Conservation (phyloP, 2,888 invertebrate genomes). For the Disparrhopalites patrizii region DNA sequence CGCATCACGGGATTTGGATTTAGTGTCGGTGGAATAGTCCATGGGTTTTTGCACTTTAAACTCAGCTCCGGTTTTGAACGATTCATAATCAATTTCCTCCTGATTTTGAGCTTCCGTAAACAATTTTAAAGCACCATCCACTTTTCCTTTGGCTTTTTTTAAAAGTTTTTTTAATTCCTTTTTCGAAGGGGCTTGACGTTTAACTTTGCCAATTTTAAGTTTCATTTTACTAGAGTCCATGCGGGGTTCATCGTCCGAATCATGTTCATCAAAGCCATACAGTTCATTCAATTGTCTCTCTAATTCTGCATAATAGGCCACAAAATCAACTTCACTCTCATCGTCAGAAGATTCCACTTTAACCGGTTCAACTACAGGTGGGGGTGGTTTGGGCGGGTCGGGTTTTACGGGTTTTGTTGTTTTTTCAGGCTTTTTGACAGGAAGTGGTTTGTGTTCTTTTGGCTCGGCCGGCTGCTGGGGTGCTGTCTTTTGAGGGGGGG, state of each 20-base stretch:
- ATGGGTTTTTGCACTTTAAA: neutral
- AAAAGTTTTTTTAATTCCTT: neutral
- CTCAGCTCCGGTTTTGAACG: neutral
- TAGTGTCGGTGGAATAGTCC: neutral
- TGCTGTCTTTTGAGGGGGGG: too few species aligned
- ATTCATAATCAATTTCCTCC: neutral
- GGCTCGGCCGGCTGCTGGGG: too few species aligned
- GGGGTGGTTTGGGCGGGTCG: slow-evolving; percentile 1
- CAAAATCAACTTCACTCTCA: slow-evolving; percentile 3
- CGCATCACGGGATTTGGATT: neutral
- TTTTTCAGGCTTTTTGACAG: neutral
- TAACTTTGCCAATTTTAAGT: neutral
- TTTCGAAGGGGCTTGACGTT: neutral
- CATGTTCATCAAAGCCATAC: slow-evolving; percentile 10
- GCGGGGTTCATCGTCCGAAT: neutral
- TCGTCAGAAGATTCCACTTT: neutral
- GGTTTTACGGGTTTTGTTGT: neutral
- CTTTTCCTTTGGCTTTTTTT: slow-evolving; percentile 7
- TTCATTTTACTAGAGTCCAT: neutral
- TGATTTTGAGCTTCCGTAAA: neutral
- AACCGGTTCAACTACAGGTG: neutral
- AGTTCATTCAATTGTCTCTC: slow-evolving; percentile 6
- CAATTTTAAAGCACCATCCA: neutral
- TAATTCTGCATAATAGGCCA: neutral
- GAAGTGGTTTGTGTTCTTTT: neutral